phyloP scores from a whole-genome alignment of 2,113 vertebrate genomes.

The Mionectes macconnelli region DNA sequence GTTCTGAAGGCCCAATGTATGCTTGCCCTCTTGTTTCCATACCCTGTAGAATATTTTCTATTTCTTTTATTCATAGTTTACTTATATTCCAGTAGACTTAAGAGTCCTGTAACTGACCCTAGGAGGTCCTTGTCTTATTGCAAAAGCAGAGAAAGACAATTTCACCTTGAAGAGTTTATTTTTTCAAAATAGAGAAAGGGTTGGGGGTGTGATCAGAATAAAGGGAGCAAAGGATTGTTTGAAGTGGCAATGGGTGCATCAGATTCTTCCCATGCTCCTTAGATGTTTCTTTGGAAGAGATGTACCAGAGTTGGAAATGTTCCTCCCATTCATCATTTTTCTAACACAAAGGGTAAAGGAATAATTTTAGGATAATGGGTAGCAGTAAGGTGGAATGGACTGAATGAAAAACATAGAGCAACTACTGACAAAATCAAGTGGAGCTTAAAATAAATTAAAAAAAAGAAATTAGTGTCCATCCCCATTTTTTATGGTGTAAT shows the following conservation, averaged over 20 bases:
- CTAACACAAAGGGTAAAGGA: neutral
- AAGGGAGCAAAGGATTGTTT: neutral
- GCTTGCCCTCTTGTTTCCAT: neutral
- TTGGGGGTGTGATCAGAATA: neutral
- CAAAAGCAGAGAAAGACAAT: neutral
- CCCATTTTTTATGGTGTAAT: neutral
- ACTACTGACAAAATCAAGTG: neutral
- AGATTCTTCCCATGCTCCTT: neutral
- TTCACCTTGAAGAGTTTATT: neutral
- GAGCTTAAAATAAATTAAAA: neutral
- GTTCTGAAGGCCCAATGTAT: neutral
- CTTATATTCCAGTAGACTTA: neutral
- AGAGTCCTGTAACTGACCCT: neutral
- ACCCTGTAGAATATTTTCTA: neutral
- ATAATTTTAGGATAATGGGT: neutral
- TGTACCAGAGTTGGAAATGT: neutral
- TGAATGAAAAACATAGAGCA: neutral
- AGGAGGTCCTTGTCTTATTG: neutral
- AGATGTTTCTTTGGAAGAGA: neutral
- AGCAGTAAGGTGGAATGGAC: neutral
- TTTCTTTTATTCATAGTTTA: neutral
- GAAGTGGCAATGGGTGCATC: neutral
- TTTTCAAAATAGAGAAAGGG: neutral
- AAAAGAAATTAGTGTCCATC: neutral
- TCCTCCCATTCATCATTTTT: neutral